These are phyloP conservation scores for Pelecanoides urinatrix DNA, from an alignment of 2,113 vertebrate genomes.

Conservation along the genomic window DNA sequence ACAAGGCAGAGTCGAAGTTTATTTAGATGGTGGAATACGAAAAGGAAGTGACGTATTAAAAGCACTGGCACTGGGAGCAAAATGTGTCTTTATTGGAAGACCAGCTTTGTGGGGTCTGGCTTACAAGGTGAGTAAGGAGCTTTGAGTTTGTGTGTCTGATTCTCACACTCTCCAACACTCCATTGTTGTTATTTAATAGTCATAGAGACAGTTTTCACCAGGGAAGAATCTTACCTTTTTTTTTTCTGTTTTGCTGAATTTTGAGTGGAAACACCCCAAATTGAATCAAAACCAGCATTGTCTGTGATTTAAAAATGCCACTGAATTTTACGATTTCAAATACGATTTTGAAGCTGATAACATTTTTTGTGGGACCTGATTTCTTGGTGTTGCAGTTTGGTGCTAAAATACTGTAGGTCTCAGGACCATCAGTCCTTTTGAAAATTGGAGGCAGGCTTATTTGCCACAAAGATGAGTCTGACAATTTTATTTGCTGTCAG, in stretches of 20 bases:
- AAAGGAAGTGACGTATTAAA: conserved; percentile 91
- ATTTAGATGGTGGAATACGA: conserved; percentile 90
- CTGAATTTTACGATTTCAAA: not conserved
- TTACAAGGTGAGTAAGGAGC: conserved; percentile 82
- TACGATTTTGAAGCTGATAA: not conserved
- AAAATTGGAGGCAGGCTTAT: not conserved
- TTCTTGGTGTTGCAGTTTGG: not conserved
- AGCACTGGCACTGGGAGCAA: conserved; percentile 90
- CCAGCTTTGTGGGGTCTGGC: conserved; percentile 92
- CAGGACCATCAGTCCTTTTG: not conserved
- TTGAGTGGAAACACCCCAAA: not conserved
- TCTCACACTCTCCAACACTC: not conserved
- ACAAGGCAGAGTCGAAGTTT: conserved; percentile 85
- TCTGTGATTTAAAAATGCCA: not conserved
- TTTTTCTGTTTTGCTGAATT: not conserved
- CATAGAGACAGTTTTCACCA: not conserved
- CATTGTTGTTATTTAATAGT: not conserved
- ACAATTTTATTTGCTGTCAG: not conserved
- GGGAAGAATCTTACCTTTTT: not conserved
- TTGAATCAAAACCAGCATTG: not conserved
- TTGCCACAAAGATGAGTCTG: not conserved
- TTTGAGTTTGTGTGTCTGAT: not conserved
- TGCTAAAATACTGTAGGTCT: not conserved
- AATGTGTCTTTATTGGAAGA: conserved; percentile 91
- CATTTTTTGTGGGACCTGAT: not conserved